Percentiles rank a stretch among this genome's conserved stretches.
phyloP scores from a whole-genome alignment of 2,797 vertebrate species.

The Onychomys torridus region DNA sequence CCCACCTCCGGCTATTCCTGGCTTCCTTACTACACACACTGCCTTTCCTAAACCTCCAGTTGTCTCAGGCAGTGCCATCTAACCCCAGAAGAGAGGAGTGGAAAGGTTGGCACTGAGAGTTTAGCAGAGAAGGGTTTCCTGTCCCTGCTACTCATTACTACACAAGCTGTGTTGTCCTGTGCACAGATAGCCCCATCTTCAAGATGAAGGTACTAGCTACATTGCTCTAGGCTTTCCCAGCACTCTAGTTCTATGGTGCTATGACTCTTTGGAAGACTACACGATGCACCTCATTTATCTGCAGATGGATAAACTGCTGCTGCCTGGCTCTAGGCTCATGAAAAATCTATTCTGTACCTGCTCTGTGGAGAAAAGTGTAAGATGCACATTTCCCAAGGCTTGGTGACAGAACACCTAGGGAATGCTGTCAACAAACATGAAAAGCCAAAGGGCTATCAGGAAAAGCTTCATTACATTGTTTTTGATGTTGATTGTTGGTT shows the following conservation, averaged over 20 bases:
- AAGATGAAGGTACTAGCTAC: neutral
- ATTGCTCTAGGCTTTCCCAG: neutral
- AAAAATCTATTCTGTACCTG: neutral
- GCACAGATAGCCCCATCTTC: neutral
- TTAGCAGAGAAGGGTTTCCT: neutral
- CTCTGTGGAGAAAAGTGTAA: neutral
- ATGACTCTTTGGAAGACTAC: constrained; percentile 4
- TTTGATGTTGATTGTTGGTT: neutral
- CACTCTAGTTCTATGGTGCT: neutral
- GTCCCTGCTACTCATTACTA: neutral
- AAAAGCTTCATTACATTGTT: neutral
- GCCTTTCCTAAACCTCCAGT: neutral
- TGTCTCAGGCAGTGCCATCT: neutral
- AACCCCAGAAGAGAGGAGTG: neutral
- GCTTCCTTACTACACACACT: neutral
- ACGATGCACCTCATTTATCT: neutral
- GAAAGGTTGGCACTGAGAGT: neutral
- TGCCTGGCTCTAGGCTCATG: neutral
- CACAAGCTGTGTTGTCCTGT: neutral
- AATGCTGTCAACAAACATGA: constrained; percentile 41
- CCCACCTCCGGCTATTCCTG: constrained; percentile 39
- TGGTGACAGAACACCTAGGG: neutral
- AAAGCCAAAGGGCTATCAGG: constrained; percentile 25
- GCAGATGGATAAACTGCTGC: constrained; percentile 23
- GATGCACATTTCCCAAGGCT: neutral